Evolutionary conservation across 2,888 invertebrate species (phyloP).

Genomic region (Acrocera orbiculus): DNA sequence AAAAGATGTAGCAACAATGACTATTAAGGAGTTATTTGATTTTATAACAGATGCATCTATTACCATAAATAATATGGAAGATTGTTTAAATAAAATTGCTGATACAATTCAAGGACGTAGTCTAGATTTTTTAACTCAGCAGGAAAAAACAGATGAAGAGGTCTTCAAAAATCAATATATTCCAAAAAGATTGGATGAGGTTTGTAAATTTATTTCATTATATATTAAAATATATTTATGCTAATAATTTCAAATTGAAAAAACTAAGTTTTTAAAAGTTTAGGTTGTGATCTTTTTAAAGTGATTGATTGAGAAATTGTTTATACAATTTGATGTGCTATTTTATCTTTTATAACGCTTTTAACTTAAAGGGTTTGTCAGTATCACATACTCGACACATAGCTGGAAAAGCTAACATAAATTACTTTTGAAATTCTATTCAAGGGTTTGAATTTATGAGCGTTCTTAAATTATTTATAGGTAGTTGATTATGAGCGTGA

Average conservation of each 20-base stretch:
- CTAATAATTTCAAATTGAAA: too few relatives aligned
- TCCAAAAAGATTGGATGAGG: slow-evolving; percentile 81
- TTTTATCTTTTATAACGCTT: too few relatives aligned
- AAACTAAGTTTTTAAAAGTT: too few relatives aligned
- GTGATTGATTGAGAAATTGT: too few relatives aligned
- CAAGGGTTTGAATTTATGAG: too few relatives aligned
- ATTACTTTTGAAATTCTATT: too few relatives aligned
- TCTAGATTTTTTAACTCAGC: slow-evolving; percentile 47
- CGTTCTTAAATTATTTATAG: slow-evolving; percentile 20
- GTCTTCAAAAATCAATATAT: slow-evolving; percentile 89
- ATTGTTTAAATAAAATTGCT: slow-evolving; percentile 55
- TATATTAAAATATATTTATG: too few relatives aligned
- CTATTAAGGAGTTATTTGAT: slow-evolving; percentile 81
- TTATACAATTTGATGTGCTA: too few relatives aligned
- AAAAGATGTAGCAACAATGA: slow-evolving; percentile 77
- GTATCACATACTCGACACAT: too few relatives aligned
- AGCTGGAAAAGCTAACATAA: too few relatives aligned
- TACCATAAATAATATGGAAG: slow-evolving; percentile 62
- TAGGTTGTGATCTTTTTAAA: too few relatives aligned
- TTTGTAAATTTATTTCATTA: slow-evolving; percentile 21
- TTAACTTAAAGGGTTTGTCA: too few relatives aligned
- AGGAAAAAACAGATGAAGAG: slow-evolving; percentile 71
- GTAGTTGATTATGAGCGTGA: slow-evolving; percentile 74
- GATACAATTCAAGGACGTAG: slow-evolving; percentile 45
- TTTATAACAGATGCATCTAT: slow-evolving; percentile 88